Evolutionary conservation across 2,113 vertebrate genomes (phyloP).

Genomic region (Arenaria interpres): DNA sequence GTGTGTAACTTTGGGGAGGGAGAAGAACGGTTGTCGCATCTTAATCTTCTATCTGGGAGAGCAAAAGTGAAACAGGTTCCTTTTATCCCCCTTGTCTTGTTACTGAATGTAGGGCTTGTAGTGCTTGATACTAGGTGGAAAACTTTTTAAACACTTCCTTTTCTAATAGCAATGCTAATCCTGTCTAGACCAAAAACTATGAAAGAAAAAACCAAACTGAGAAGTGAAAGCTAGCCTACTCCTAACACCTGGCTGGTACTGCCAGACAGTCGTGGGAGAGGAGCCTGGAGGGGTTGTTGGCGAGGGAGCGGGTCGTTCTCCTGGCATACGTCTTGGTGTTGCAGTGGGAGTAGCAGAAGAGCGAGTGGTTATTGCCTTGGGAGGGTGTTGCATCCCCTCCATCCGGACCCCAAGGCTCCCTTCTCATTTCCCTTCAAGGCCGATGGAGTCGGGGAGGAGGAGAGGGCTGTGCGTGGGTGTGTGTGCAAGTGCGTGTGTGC

Average conservation of each 20-base stretch:
- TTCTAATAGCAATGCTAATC: slow-evolving; percentile 78
- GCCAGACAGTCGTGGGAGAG: slow-evolving; percentile 37
- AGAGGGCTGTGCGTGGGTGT: neutral
- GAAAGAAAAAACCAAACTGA: slow-evolving; percentile 70
- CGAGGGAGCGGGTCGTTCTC: neutral
- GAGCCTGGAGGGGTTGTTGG: neutral
- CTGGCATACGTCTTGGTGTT: neutral
- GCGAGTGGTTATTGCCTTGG: neutral
- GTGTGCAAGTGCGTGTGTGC: slow-evolving; percentile 1
- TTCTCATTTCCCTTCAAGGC: neutral
- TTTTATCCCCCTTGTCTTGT: slow-evolving; percentile 72
- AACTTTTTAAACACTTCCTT: slow-evolving; percentile 71
- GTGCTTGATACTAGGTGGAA: slow-evolving; percentile 76
- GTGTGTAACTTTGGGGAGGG: slow-evolving; percentile 5
- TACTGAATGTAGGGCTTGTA: slow-evolving; percentile 86
- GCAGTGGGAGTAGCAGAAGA: neutral
- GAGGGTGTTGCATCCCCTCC: neutral
- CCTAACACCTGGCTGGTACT: slow-evolving; percentile 59
- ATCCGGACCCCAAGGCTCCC: neutral
- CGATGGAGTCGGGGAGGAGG: neutral
- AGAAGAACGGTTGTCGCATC: slow-evolving; percentile 15
- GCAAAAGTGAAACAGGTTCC: slow-evolving; percentile 54
- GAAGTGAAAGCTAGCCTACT: slow-evolving; percentile 56
- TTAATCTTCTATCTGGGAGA: slow-evolving; percentile 62
- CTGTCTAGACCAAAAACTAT: slow-evolving; percentile 85